Percentiles rank a stretch among this genome's conserved stretches.
phyloP scores from a whole-genome alignment of 2,888 invertebrate species.

The Sphaerophoria taeniata region DNA sequence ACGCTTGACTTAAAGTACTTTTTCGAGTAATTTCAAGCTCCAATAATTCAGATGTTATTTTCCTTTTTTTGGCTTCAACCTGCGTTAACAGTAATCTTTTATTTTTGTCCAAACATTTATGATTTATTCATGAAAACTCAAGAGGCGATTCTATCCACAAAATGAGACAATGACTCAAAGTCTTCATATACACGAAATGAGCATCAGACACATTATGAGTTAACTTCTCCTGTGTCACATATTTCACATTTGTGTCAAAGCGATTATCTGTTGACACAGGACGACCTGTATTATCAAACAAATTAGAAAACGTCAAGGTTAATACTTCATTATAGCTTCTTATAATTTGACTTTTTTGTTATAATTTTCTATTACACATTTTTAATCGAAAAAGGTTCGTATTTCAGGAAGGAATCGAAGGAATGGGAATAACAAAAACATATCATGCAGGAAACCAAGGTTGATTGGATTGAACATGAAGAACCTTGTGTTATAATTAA shows the following conservation, averaged over 20 bases:
- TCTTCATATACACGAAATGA: not conserved
- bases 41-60: not conserved
- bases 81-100: conserved; percentile 9
- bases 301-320: not conserved
- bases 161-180: conserved; percentile 6
- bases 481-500: too few species aligned
- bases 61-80: not conserved
- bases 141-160: conserved; percentile 1
- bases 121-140: not conserved
- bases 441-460: too few species aligned
- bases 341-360: not conserved
- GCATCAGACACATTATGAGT: conserved; percentile 1
- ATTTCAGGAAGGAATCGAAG: not conserved
- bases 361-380: not conserved
- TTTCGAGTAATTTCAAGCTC: conserved; percentile 10
- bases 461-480: too few species aligned
- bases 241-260: not conserved
- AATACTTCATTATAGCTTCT: not conserved
- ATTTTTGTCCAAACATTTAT: not conserved
- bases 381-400: not conserved
- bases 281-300: not conserved
- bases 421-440: not conserved
- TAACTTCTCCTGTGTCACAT: not conserved
- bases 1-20: too few species aligned
- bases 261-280: not conserved